A percentile compares a stretch with the other conserved stretches of the same genome.
Conservation (phyloP, 2,797 vertebrate species). For the Prunella strophiata region DNA sequence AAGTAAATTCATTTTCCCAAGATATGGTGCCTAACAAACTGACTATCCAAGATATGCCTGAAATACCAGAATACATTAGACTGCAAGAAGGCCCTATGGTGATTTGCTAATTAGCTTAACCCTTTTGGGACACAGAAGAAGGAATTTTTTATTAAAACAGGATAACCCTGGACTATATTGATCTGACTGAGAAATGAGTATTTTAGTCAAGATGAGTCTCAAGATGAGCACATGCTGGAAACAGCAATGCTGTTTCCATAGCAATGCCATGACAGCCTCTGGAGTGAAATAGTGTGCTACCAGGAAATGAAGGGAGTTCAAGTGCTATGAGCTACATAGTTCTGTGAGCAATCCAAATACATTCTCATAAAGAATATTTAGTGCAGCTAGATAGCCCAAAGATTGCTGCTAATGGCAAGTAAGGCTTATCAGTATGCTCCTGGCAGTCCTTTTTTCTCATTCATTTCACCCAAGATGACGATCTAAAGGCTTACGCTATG, state of each 20-base stretch:
- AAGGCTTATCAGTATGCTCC: slow-evolving; percentile 47
- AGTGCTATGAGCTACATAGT: slow-evolving; percentile 53
- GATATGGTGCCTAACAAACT: neutral
- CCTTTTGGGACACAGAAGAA: neutral
- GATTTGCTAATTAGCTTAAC: slow-evolving; percentile 60
- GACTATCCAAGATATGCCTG: neutral
- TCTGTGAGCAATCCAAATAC: slow-evolving; percentile 53
- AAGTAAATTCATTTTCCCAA: neutral
- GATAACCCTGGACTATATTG: slow-evolving; percentile 55
- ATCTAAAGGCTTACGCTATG: slow-evolving; percentile 15
- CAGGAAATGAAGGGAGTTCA: slow-evolving; percentile 62
- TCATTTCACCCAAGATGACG: slow-evolving; percentile 22
- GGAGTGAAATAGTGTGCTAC: slow-evolving; percentile 47
- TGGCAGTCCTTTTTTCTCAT: slow-evolving; percentile 25
- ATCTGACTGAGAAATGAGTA: slow-evolving; percentile 48
- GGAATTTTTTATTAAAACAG: slow-evolving; percentile 65
- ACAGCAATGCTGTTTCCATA: slow-evolving; percentile 61
- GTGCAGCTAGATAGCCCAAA: slow-evolving; percentile 38
- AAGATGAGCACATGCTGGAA: slow-evolving; percentile 41
- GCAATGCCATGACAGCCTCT: slow-evolving; percentile 59
- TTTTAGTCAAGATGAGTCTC: slow-evolving; percentile 55
- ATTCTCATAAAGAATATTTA: slow-evolving; percentile 66
- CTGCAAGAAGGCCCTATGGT: slow-evolving; percentile 24
- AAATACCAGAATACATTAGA: slow-evolving; percentile 22
- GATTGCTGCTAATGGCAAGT: slow-evolving; percentile 40